phyloP scores from a whole-genome alignment of 2,113 vertebrate genomes.

The Crypturellus undulatus region DNA sequence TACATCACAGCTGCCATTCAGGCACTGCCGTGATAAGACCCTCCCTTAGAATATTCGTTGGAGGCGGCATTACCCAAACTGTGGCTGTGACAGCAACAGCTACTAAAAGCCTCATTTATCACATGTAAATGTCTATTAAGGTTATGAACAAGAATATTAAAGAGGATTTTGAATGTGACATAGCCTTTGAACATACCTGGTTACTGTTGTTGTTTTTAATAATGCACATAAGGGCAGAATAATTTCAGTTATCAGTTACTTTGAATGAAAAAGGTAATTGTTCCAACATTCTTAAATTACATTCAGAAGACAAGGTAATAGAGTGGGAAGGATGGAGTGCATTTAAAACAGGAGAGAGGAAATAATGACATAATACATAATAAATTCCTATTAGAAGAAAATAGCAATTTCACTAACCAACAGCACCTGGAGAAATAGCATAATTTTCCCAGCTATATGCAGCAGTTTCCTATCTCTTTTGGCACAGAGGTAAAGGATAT shows the following conservation, averaged over 20 bases:
- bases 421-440: background rate
- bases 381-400: conserved; percentile 25
- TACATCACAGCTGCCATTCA: background rate
- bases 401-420: background rate
- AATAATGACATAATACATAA: background rate
- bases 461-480: background rate
- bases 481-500: background rate
- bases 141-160: conserved; percentile 37
- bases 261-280: conserved; percentile 36
- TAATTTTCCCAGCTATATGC: background rate
- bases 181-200: background rate
- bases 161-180: conserved; percentile 1
- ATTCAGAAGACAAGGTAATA: background rate
- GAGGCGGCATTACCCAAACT: conserved; percentile 3
- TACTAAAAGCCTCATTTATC: conserved; percentile 45
- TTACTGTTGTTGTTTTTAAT: conserved; percentile 49
- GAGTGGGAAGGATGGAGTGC: background rate
- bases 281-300: background rate
- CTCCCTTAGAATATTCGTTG: background rate
- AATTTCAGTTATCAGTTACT: conserved; percentile 36
- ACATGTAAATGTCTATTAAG: conserved; percentile 22
- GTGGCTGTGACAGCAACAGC: conserved; percentile 3
- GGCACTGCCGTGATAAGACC: background rate
- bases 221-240: background rate
- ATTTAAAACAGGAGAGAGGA: conserved; percentile 21